phyloP scores from a whole-genome alignment of 2,113 vertebrate genomes.

The Drymodes brunneopygia region DNA sequence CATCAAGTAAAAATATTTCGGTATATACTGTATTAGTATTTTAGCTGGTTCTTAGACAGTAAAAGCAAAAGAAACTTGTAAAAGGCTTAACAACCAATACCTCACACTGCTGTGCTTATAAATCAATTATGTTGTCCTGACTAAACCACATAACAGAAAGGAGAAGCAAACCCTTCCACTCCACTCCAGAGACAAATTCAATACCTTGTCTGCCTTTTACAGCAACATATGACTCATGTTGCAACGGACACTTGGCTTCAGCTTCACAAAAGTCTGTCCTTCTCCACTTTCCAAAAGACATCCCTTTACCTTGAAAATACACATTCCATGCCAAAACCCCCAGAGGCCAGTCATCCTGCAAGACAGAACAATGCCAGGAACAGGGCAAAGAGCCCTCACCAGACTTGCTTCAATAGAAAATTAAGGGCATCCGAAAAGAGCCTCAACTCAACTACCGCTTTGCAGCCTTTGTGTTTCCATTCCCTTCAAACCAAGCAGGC shows the following conservation, averaged over 20 bases:
- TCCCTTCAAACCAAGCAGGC: neutral
- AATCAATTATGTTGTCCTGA: neutral
- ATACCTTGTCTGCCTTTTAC: neutral
- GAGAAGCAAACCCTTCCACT: neutral
- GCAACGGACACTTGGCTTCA: neutral
- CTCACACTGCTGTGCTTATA: neutral
- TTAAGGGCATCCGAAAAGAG: neutral
- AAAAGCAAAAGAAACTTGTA: neutral
- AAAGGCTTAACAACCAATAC: neutral
- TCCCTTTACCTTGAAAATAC: neutral
- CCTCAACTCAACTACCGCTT: neutral
- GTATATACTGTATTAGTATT: neutral
- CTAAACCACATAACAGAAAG: neutral
- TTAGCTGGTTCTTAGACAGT: neutral
- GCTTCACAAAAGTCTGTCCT: neutral
- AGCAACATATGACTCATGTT: neutral
- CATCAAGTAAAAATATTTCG: neutral
- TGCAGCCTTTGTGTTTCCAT: neutral
- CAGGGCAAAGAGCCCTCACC: neutral
- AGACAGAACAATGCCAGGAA: neutral
- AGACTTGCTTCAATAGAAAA: neutral
- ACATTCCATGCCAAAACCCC: neutral
- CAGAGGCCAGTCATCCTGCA: neutral
- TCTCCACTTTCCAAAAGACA: neutral
- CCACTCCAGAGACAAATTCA: neutral